Evolutionary conservation across 2,113 vertebrate genomes (phyloP).

Genomic region (Ovibos moschatus): DNA sequence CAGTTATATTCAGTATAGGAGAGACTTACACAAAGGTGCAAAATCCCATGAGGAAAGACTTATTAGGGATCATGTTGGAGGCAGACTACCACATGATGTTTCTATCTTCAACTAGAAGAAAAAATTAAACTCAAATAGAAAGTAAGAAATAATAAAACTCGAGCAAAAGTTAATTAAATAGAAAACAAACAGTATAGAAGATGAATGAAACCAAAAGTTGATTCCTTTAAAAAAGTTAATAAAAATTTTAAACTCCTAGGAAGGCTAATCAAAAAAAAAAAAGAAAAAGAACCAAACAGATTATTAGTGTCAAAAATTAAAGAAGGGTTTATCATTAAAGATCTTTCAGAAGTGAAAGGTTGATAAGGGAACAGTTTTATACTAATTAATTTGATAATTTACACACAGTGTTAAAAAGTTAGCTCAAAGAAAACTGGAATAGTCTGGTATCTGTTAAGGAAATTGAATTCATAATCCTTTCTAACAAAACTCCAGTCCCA

Average conservation of each 20-base stretch:
- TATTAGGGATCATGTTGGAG: not conserved
- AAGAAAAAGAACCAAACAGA: not conserved
- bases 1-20: not conserved
- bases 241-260: not conserved
- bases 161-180: constrained; percentile 17
- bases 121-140: constrained; percentile 2
- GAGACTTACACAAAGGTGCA: not conserved
- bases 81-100: not conserved
- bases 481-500: not conserved
- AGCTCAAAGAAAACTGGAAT: not conserved
- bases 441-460: not conserved
- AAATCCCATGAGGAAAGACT: not conserved
- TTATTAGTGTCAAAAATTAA: not conserved
- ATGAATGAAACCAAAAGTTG: not conserved
- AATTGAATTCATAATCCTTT: not conserved
- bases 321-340: not conserved
- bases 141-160: not conserved
- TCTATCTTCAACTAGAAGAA: not conserved
- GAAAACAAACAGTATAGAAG: not conserved
- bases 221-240: not conserved
- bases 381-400: not conserved
- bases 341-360: not conserved
- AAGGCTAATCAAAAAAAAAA: not conserved
- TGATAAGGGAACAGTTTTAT: not conserved
- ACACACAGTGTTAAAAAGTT: not conserved